Evolutionary conservation across 2,888 invertebrate species (phyloP).

Genomic region (Synergus laeviventris): DNA sequence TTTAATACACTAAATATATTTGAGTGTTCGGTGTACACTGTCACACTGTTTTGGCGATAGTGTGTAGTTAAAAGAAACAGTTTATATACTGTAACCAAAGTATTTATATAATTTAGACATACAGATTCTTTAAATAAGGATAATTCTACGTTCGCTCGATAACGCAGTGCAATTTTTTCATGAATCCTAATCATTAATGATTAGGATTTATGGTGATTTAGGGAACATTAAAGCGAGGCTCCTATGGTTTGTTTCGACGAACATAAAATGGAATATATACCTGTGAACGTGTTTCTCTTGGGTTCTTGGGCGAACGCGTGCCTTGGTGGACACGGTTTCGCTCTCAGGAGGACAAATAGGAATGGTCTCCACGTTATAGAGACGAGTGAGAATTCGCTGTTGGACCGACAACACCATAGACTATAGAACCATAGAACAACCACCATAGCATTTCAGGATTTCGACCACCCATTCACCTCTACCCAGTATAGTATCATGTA

Average conservation of each 20-base stretch:
- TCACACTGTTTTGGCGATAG: no score
- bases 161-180: no score
- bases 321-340: constrained; percentile 70
- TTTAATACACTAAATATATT: no score
- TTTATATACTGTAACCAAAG: no score
- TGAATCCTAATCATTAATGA: no score
- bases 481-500: neutral
- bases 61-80: no score
- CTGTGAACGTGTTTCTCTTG: constrained; percentile 50
- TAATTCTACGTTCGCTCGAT: no score
- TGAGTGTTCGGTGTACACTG: no score
- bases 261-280: constrained; percentile 62
- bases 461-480: neutral
- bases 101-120: no score
- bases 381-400: constrained; percentile 67
- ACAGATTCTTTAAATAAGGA: no score
- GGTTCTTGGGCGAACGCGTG: constrained; percentile 60
- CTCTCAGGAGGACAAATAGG: constrained; percentile 74
- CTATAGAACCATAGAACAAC: neutral
- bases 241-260: constrained; percentile 57
- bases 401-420: constrained; percentile 55
- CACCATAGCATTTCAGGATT: constrained; percentile 7
- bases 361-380: constrained; percentile 67
- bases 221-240: constrained; percentile 48
- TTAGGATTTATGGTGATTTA: constrained; percentile 42